Evolutionary conservation across 2,797 vertebrate genomes (phyloP).

Genomic region (Trichosurus vulpecula): DNA sequence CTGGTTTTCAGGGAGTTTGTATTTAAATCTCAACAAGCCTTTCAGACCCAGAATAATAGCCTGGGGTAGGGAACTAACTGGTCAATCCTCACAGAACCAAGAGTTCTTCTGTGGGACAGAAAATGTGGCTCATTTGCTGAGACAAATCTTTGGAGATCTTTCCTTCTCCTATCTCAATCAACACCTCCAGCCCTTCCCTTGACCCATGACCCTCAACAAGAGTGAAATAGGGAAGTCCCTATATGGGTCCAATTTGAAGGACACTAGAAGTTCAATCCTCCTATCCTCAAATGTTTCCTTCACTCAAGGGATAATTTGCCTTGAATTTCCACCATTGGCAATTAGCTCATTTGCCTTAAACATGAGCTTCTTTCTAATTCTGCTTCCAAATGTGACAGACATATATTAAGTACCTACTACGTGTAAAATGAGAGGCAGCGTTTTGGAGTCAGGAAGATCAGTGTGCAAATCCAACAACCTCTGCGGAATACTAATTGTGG

Average conservation of each 20-base stretch:
- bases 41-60: background rate
- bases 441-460: background rate
- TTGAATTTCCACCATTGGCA: background rate
- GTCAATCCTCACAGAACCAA: background rate
- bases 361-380: background rate
- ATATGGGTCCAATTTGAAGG: background rate
- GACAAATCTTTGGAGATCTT: background rate
- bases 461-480: background rate
- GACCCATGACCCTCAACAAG: background rate
- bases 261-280: background rate
- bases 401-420: background rate
- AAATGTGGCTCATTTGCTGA: background rate
- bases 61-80: background rate
- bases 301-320: background rate
- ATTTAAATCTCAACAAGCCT: background rate
- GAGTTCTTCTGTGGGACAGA: background rate
- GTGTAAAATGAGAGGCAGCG: background rate
- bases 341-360: background rate
- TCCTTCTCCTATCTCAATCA: background rate
- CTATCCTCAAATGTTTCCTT: background rate
- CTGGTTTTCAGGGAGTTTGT: background rate
- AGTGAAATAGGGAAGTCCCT: background rate
- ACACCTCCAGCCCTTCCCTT: background rate
- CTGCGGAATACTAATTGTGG: background rate
- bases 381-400: background rate